Conservation (phyloP, 2,113 vertebrate species). For the Aspiorhynchus laticeps region DNA sequence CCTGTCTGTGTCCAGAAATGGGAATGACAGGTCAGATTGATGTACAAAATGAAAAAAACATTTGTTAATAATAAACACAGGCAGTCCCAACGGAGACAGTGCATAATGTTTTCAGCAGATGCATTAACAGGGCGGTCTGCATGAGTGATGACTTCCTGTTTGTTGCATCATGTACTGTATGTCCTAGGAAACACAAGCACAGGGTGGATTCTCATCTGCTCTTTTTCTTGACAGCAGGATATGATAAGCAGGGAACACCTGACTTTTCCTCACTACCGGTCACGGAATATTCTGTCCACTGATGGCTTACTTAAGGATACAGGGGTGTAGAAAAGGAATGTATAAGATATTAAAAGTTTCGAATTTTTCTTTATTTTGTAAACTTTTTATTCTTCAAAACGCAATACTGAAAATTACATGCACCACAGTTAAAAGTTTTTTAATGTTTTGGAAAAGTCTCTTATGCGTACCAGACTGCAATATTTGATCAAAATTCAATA, state of each 20-base stretch:
- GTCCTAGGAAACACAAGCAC: slow-evolving; percentile 15
- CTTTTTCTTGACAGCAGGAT: slow-evolving; percentile 40
- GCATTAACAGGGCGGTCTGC: background rate
- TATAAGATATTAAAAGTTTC: background rate
- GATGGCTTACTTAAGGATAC: background rate
- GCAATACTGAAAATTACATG: background rate
- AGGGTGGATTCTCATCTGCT: slow-evolving; percentile 26
- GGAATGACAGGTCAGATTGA: background rate
- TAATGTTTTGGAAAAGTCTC: background rate
- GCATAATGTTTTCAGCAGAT: slow-evolving; percentile 19
- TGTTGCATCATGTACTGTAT: slow-evolving; percentile 27
- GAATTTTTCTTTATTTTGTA: no score
- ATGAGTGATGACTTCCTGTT: slow-evolving; percentile 46
- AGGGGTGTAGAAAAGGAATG: background rate
- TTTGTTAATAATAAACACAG: background rate
- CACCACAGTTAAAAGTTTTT: background rate
- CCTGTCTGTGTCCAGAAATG: background rate
- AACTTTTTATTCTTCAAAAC: background rate
- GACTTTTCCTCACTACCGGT: background rate
- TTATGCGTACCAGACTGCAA: background rate
- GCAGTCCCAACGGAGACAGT: background rate
- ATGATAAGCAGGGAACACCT: slow-evolving; percentile 41
- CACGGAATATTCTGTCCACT: slow-evolving; percentile 10
- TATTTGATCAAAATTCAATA: background rate
- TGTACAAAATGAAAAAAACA: background rate